Percentiles rank a stretch among this genome's conserved stretches.
Evolutionary conservation across 2,113 vertebrate genomes (phyloP).

Genomic region (Setophaga coronata): DNA sequence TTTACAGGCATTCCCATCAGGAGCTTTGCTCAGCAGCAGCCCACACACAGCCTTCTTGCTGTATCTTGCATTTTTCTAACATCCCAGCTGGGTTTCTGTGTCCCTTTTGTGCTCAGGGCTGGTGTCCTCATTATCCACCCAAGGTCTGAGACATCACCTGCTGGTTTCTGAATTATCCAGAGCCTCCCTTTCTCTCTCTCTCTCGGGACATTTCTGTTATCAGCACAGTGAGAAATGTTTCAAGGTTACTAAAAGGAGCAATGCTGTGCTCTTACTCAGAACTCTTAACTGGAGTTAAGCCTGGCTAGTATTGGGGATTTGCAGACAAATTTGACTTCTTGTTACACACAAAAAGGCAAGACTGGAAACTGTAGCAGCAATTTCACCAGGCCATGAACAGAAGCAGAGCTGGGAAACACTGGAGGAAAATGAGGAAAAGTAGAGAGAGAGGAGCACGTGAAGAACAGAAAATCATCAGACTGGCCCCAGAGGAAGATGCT

Average conservation of each 20-base stretch:
- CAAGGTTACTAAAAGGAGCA: conserved; percentile 17
- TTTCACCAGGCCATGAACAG: background rate
- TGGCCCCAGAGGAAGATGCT: background rate
- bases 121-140: background rate
- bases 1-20: background rate
- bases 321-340: background rate
- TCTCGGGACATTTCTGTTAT: background rate
- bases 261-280: background rate
- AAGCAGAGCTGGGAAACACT: background rate
- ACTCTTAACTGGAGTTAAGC: background rate
- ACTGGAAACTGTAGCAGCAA: background rate
- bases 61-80: background rate
- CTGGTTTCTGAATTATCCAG: conserved; percentile 9
- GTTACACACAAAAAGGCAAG: background rate
- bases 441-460: rapidly evolving
- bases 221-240: background rate
- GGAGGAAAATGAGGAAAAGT: background rate
- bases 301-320: background rate
- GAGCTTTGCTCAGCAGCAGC: background rate
- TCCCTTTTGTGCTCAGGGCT: background rate
- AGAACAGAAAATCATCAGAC: background rate
- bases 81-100: background rate
- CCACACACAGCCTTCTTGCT: background rate
- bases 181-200: background rate
- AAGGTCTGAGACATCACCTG: conserved; percentile 10